Evolutionary conservation across 2,797 vertebrate species (phyloP), one percentile per base, ranked within the genome.

Genomic region (Amniataba percoides): DNA sequence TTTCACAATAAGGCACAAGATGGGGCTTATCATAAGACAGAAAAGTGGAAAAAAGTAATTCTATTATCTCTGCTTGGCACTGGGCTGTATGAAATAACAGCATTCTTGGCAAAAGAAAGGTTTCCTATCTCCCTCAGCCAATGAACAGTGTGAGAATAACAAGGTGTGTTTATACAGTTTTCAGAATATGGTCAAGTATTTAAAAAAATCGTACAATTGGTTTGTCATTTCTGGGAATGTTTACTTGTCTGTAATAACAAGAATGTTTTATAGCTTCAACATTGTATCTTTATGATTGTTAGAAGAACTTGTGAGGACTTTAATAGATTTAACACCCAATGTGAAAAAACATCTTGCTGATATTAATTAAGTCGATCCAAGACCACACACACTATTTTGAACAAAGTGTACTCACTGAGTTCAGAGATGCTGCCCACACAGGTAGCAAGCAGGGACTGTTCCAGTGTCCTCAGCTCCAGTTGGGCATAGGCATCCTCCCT

Each of bases 401-500:
- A 13, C 16, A 53, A 5, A 0, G 1, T 49, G 25, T 48, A 97
- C 98, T 98, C 85, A 99, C 98, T 99, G 81, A 99, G 96, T 63
- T 99, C 98, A 0, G 98, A 99, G 93, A 99, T 99, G 96, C 97
- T 99, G 85, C 98, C 98, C 63, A 99, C 98, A 0, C 98, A 99
- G 0, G 98, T 99, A 60, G 98, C 98, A 88, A 99, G 92, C 71
- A 99, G 94, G 9, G 98, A 97, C 90, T 99, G 98, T 86, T 99
- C 98, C 92, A 99, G 93, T 0, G 98, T 99, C 42, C 98, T 96
- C 42, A 99, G 96, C 78, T 99, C 98, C 92, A 99, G 95, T 87
- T 99, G 97, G 15, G 96, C 98, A 0, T 98, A 99, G 59, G 98
- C 97, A 0, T 98, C 97, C 0, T 97, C 97, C 34, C 96, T 93